Base-by-base conservation (phyloP, 1,140 invertebrate species). In the Phenacoccus solenopsis region DNA sequence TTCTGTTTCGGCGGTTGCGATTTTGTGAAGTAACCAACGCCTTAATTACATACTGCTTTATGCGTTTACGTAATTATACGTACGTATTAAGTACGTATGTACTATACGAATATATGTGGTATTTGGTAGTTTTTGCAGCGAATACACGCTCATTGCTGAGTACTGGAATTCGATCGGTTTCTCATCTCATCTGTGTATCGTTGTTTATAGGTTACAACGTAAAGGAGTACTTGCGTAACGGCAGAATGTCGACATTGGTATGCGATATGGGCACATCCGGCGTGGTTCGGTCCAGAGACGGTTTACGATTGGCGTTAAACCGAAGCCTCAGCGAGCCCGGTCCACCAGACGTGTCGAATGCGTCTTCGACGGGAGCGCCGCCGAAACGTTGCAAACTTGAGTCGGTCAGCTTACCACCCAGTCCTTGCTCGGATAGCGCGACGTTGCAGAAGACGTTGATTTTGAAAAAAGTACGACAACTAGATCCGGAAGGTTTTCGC, bases 261-360 rank as follows among this genome's bases (percentile, higher is more conserved):
- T 80, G 67, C 82, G 73, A 82, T 81, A 75, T 78, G 81, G 76
- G 80, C 81, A 76, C 75, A 77, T 71, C 79, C 80, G 69, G 77
- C 78, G 74, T 78, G 77, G 79, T 78, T 67, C 78, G 82, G 64
- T 77, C 82, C 70, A 78, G 84, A 69, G 82, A 85, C 74, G 81
- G 83, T 69, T 79, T 86, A 70, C 83, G 82, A 72, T 79, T 86
- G 72, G 80, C 82, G 70, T 76, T 86, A 72, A 84, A 84, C 75
- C 79, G 84, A 67, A 85, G 83, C 73, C 77, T 85, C 72, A 85
- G 83, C 76, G 82, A 87, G 76, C 84, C 86, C 22, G 81, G 85
- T 16, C 82, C 82, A 49, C 76, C 79, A 67, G 77, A 68, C 67
- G 22, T 57, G 22, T 27, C 57, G 9, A 13, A 25, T 10, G 27